Conservation (phyloP, 2,113 vertebrate genomes). For the Excalfactoria chinensis region DNA sequence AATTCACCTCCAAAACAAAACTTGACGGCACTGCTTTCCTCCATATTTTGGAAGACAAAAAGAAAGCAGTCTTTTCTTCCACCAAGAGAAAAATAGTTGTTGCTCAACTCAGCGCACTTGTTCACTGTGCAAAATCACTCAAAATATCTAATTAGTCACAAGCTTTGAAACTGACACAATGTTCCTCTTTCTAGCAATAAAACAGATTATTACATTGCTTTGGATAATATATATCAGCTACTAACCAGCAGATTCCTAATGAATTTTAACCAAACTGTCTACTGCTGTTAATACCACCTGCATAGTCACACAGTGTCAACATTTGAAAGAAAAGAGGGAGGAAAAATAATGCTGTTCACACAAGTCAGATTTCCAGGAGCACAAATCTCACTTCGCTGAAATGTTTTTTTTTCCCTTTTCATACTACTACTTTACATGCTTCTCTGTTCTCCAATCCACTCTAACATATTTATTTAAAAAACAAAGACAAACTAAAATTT, state of each 20-base stretch:
- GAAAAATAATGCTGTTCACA: not conserved
- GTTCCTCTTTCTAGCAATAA: not conserved
- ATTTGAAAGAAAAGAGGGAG: not conserved
- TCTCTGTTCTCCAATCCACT: not conserved
- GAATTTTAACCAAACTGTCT: not conserved
- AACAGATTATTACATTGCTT: not conserved
- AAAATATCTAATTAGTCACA: not conserved
- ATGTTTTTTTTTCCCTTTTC: not conserved
- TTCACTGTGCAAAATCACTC: not conserved
- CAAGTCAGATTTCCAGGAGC: not conserved
- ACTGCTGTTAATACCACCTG: not conserved
- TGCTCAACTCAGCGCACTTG: not conserved
- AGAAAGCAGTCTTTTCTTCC: rapidly evolving
- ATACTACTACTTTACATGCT: not conserved
- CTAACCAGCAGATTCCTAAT: not conserved
- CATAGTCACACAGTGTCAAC: not conserved
- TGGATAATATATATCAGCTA: not conserved
- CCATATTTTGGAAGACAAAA: not conserved
- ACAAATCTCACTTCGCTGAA: not conserved
- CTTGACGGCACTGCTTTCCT: not conserved
- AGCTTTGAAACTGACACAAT: not conserved
- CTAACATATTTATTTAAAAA: not conserved
- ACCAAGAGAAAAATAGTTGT: not conserved
- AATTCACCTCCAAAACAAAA: not conserved
- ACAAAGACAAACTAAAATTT: not conserved